Conservation (phyloP, 1,140 invertebrate genomes). For the Megalopta genalis region DNA sequence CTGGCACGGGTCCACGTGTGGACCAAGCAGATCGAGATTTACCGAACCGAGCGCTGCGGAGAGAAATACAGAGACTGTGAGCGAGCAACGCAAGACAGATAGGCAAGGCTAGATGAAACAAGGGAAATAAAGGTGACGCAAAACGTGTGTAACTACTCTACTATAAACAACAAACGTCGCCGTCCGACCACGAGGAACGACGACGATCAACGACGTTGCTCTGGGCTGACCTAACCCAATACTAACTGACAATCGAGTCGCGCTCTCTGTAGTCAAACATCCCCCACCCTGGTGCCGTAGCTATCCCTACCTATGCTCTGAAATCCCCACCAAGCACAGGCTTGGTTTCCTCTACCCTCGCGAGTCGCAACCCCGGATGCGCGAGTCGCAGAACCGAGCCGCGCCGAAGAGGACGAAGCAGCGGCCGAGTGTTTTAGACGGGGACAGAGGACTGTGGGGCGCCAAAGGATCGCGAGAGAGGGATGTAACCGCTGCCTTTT, state of each 20-base stretch:
- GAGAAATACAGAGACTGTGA: too few species aligned
- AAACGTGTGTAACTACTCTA: conserved; percentile 50
- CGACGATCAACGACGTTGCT: conserved; percentile 61
- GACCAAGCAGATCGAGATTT: too few species aligned
- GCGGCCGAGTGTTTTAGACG: too few species aligned
- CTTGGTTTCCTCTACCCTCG: conserved; percentile 39
- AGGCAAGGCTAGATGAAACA: too few species aligned
- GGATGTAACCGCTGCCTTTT: not conserved
- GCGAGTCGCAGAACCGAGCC: conserved; percentile 48
- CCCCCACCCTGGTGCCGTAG: conserved; percentile 53
- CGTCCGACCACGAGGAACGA: conserved; percentile 43
- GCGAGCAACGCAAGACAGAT: too few species aligned
- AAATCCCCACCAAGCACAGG: conserved; percentile 43
- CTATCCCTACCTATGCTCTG: conserved; percentile 44
- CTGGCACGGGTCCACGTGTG: too few species aligned
- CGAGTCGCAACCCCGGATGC: conserved; percentile 63
- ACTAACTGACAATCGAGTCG: conserved; percentile 71
- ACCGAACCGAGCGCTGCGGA: too few species aligned
- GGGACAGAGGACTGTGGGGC: not conserved
- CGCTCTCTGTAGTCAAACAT: conserved; percentile 70
- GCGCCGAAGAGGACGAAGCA: conserved; percentile 30
- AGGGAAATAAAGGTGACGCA: too few species aligned
- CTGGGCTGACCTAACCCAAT: conserved; percentile 79
- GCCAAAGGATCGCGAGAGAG: not conserved
- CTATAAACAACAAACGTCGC: conserved; percentile 52